phyloP scores from a whole-genome alignment of 2,113 vertebrate genomes.

The Chloebia gouldiae region DNA sequence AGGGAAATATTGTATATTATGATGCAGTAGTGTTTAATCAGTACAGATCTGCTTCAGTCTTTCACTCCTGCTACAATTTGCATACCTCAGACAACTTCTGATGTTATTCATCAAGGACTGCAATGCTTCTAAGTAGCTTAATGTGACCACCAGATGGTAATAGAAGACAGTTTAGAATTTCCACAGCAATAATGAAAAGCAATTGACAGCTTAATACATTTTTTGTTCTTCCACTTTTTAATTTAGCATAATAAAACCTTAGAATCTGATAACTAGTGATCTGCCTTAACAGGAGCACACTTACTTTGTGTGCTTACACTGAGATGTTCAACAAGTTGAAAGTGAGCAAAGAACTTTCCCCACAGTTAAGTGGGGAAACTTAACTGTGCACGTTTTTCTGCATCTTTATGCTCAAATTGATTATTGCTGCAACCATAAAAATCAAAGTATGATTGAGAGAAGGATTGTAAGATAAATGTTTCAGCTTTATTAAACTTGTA shows the following conservation, averaged over 20 bases:
- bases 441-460: not conserved
- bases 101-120: not conserved
- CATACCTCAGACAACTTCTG: not conserved
- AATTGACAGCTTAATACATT: not conserved
- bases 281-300: not conserved
- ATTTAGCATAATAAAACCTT: not conserved
- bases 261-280: not conserved
- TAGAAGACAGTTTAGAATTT: not conserved
- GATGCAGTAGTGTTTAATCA: not conserved
- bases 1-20: not conserved
- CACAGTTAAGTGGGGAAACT: too few species aligned
- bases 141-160: conserved; percentile 50
- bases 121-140: not conserved
- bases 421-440: not conserved
- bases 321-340: not conserved
- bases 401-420: not conserved
- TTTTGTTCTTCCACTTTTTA: not conserved
- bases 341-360: not conserved
- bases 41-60: not conserved
- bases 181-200: not conserved
- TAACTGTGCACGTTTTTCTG: not conserved
- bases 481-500: not conserved
- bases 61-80: not conserved
- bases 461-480: not conserved
- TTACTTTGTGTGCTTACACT: not conserved